These are phyloP conservation scores for Lordiphosa stackelbergi DNA, from an alignment of 1,140 invertebrate genomes.

Conservation along the genomic window DNA sequence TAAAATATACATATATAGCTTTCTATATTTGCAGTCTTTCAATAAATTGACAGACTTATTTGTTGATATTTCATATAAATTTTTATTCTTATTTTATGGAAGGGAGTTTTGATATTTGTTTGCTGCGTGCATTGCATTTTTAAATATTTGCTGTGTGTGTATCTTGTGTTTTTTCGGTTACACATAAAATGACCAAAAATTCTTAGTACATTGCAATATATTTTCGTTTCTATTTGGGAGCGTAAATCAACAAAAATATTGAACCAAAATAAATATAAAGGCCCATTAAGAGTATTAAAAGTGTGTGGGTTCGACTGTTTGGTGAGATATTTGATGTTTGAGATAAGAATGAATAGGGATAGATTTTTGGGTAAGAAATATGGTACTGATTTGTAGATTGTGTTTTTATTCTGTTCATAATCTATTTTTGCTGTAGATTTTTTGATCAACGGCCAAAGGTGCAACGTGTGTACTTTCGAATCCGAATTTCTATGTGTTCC, in stretches of 20 bases:
- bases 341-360: no score
- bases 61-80: conserved; percentile 5
- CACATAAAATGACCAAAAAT: conserved; percentile 1
- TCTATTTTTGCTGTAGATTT: no score
- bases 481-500: no score
- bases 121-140: conserved; percentile 9
- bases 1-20: conserved; percentile 10
- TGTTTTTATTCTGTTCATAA: no score
- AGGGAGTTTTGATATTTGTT: conserved; percentile 6
- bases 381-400: no score
- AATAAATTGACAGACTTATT: conserved; percentile 14
- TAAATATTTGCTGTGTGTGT: background rate
- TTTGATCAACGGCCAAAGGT: no score
- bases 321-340: no score
- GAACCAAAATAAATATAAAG: conserved; percentile 13
- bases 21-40: conserved; percentile 5
- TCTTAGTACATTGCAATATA: conserved; percentile 1
- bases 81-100: conserved; percentile 6
- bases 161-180: no score
- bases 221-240: background rate
- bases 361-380: no score
- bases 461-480: no score
- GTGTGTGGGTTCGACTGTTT: background rate
- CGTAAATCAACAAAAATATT: conserved; percentile 15
- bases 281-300: conserved; percentile 11